Evolutionary conservation across 1,140 invertebrate species (phyloP), one percentile per base, ranked within the genome.

Genomic region (Ladona fulva): DNA sequence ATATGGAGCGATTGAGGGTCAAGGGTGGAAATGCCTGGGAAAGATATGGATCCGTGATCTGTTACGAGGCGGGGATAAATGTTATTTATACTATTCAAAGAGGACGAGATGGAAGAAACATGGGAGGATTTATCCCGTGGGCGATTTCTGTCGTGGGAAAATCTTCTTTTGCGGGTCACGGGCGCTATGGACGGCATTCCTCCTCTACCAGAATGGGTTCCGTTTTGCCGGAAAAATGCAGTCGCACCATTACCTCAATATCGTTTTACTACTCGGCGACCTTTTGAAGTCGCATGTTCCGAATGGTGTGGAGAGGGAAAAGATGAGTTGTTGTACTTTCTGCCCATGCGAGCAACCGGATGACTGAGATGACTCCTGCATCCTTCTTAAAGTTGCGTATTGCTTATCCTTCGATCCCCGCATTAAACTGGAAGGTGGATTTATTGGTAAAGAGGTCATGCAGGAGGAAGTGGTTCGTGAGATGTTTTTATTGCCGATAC

Each of bases 71-170:
- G n/a, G 52, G 52, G 52, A 66, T 66, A 66, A 16, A 66, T 12
- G 52, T 66, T 66, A 66, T 66, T 66, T 66, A 66, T 66, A 19
- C 52, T 66, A 66, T 66, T 66, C 52, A 66, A 66, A 66, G 52
- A 66, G 52, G 52, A 12, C 52, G 52, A 19, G 12, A 52, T 52
- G 44, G 44, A 52, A 11, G 44, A 52, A 19, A 11, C 44, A 19
- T 52, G 44, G 44, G 52, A 1, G 52, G 16, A 66, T 66, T 22
- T 12, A 22, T 22, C 52, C 52, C n/a, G 16, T 6, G 12, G 52
- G 52, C n/a, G 52, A 5, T 66, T 66, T 66, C 12, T 12, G 52
- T 66, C 52, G 52, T 66, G 52, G 52, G 52, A 66, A 66, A 66
- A 12, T 22, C 1, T 66, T 66, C n/a, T 66, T 19, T 19, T 12